Evolutionary conservation across 1,140 invertebrate species (phyloP).

Genomic region (Solen grandis): DNA sequence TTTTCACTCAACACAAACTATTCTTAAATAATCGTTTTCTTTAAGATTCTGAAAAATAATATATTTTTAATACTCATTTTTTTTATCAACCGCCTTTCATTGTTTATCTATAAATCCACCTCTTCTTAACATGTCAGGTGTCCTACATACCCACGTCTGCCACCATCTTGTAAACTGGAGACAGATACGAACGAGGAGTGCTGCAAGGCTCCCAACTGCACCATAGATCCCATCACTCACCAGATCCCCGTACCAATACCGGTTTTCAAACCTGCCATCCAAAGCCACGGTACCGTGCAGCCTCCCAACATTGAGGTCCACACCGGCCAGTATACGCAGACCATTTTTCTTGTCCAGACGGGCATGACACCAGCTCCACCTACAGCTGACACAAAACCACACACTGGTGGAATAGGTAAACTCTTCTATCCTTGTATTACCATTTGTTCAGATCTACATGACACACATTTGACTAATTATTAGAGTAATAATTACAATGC

Average conservation of each 20-base stretch:
- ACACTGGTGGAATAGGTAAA: slow-evolving; percentile 61
- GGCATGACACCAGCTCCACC: slow-evolving; percentile 58
- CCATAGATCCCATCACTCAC: slow-evolving; percentile 58
- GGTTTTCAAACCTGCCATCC: slow-evolving; percentile 46
- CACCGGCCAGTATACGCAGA: slow-evolving; percentile 42
- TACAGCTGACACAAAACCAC: background rate
- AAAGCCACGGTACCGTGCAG: slow-evolving; percentile 48
- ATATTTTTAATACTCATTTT: no score
- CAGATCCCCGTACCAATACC: slow-evolving; percentile 57
- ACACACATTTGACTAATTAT: slow-evolving; percentile 69
- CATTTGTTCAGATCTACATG: background rate
- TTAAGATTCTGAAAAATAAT: no score
- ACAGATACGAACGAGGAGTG: slow-evolving; percentile 66
- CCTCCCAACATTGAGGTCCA: slow-evolving; percentile 31
- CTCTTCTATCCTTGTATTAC: background rate
- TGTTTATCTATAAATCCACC: no score
- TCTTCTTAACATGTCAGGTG: slow-evolving; percentile 59
- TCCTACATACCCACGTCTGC: slow-evolving; percentile 64
- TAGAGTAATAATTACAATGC: slow-evolving; percentile 64
- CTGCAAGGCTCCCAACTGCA: slow-evolving; percentile 68
- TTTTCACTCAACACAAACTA: no score
- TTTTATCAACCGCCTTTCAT: no score
- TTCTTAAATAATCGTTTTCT: no score
- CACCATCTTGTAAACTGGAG: slow-evolving; percentile 64
- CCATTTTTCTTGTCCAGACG: slow-evolving; percentile 45